A percentile compares a stretch with the other conserved stretches of the same genome.
Conservation (phyloP, 2,888 invertebrate genomes). For the Callimorpha dominula region DNA sequence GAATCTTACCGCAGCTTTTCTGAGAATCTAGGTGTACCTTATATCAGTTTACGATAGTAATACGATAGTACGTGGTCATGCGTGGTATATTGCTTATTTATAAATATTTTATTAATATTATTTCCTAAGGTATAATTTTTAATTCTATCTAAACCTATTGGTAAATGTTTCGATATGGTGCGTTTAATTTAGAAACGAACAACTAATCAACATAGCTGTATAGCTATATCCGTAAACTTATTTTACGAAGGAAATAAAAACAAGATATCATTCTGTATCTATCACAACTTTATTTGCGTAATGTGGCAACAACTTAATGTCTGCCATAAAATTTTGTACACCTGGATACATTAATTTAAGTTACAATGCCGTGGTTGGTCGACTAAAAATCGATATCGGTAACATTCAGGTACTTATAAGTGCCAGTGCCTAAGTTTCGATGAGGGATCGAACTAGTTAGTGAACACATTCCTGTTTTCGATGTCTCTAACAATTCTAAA, state of each 20-base stretch:
- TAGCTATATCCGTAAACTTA: slow-evolving; percentile 37
- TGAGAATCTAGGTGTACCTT: too few relatives aligned
- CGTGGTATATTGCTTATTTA: too few relatives aligned
- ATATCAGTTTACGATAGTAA: too few relatives aligned
- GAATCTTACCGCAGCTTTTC: too few relatives aligned
- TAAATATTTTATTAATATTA: too few relatives aligned
- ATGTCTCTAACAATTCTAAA: slow-evolving; percentile 25
- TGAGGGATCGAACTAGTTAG: slow-evolving; percentile 21
- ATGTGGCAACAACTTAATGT: not conserved
- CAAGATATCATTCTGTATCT: slow-evolving; percentile 10
- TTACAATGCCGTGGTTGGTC: not conserved
- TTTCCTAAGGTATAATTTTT: too few relatives aligned
- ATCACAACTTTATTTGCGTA: slow-evolving; percentile 15
- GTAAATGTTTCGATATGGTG: too few relatives aligned
- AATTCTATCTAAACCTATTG: too few relatives aligned
- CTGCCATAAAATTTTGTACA: not conserved
- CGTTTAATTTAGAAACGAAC: not conserved
- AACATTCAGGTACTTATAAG: not conserved
- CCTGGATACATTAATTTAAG: not conserved
- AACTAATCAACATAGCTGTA: slow-evolving; percentile 38
- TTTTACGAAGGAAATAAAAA: slow-evolving; percentile 30
- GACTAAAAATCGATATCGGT: not conserved
- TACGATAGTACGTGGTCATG: too few relatives aligned
- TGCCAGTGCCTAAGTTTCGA: not conserved
- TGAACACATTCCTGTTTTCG: slow-evolving; percentile 17